Base-by-base conservation (phyloP, 2,113 vertebrate genomes). In the Corynorhinus townsendii region DNA sequence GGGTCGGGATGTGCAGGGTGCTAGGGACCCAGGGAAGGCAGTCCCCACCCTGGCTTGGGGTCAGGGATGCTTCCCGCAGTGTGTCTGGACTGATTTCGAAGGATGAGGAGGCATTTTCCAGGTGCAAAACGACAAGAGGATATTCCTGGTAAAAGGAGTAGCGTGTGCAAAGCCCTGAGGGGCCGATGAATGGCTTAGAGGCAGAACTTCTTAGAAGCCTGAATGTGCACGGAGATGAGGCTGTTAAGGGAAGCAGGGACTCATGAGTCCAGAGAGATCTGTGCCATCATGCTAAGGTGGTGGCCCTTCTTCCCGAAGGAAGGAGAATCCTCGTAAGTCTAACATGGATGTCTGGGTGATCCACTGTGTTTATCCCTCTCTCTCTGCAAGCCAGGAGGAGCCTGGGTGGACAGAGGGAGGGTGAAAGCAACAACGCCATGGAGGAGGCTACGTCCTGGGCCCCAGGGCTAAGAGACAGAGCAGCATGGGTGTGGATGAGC, bases 401-500 rank as follows among this genome's bases (percentile, higher is more conserved):
- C 14, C 0, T 4, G 6, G 11, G 1, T 30, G 24, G 35, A 7
- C 2, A 4, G 11, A 40, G 38, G 19, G 85, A 71, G 45, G 0
- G 24, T 6, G 11, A 35, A 5, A 11, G 47, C 3, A 45, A 22
- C 1, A 7, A 35, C 49, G 9, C 6, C 26, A 3, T 7, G 4
- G 2, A 7, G 9, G 24, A 47, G 26, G 64, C 4, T 7, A 5
- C 6, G 1, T 12, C 1, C 1, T 5, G 19, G 30, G 54, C 28
- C 11, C 20, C 24, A 1, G 17, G 0, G 24, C 28, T 24, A 4
- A 17, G 4, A 3, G 17, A 19, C 4, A 11, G 15, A 38, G 35
- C 17, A 0, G 8, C 0, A 0, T 3, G 3, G 9, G 2, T 15
- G 0, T 1, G 64, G 30, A 1, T 12, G 35, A 45, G 24, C 11